These are phyloP conservation scores for Helicorthomorpha holstii DNA, from an alignment of 1,140 invertebrate species.

Conservation along the genomic window DNA sequence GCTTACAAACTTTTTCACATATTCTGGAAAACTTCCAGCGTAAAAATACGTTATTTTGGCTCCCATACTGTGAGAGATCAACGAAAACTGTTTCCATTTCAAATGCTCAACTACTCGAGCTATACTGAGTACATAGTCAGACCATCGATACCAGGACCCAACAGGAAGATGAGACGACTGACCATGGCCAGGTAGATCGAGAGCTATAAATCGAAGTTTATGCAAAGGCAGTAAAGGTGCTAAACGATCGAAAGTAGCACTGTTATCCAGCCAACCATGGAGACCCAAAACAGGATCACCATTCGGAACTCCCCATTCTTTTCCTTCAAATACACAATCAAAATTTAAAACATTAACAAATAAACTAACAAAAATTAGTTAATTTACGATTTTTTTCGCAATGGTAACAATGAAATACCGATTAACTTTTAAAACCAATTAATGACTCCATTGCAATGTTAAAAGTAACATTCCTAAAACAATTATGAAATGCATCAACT, in stretches of 20 bases:
- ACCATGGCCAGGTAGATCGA: conserved; percentile 44
- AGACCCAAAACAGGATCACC: conserved; percentile 44
- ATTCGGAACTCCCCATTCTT: conserved; percentile 38
- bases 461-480: too few species aligned
- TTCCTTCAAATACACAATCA: background rate
- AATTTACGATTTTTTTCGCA: too few species aligned
- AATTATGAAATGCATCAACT: too few species aligned
- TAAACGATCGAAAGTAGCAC: conserved; percentile 57
- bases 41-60: conserved; percentile 2
- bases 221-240: background rate
- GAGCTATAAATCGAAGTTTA: background rate
- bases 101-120: conserved; percentile 53
- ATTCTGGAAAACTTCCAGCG: background rate
- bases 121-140: conserved; percentile 46
- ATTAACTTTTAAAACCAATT: too few species aligned
- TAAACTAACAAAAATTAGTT: too few species aligned
- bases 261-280: conserved; percentile 76
- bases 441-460: too few species aligned
- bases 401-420: too few species aligned
- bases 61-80: conserved; percentile 27
- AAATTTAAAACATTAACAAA: too few species aligned
- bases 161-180: conserved; percentile 54
- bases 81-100: conserved; percentile 46
- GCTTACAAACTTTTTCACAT: background rate
- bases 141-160: conserved; percentile 43